Evolutionary conservation across 2,888 invertebrate genomes (phyloP).

Genomic region (Cantharis lateralis): DNA sequence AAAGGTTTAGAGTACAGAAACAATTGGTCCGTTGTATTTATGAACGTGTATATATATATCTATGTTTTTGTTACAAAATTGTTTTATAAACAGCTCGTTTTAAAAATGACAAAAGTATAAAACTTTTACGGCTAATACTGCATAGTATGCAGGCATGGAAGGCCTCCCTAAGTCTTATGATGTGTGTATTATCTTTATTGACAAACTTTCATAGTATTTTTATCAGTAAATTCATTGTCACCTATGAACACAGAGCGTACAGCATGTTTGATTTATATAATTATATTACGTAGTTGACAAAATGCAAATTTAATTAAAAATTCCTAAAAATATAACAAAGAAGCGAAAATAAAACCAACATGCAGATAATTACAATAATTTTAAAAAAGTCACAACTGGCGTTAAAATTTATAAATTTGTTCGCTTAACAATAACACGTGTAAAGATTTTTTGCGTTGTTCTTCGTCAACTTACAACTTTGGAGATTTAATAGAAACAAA

Average conservation of each 20-base stretch:
- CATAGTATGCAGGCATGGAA: slow-evolving; percentile 52
- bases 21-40: neutral
- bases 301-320: neutral
- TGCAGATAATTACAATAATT: neutral
- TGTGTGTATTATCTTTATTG: slow-evolving; percentile 38
- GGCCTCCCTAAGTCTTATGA: slow-evolving; percentile 52
- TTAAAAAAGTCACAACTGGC: slow-evolving; percentile 2
- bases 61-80: slow-evolving; percentile 36
- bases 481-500: neutral
- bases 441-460: neutral
- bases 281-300: neutral
- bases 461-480: neutral
- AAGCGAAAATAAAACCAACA: neutral
- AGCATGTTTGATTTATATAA: slow-evolving; percentile 1
- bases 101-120: slow-evolving; percentile 41
- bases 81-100: slow-evolving; percentile 38
- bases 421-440: slow-evolving; percentile 2
- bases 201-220: slow-evolving; percentile 30
- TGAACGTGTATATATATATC: neutral
- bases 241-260: slow-evolving; percentile 25
- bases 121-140: slow-evolving; percentile 53
- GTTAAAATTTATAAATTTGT: neutral
- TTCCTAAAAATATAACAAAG: neutral
- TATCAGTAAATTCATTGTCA: slow-evolving; percentile 20
- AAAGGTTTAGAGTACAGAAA: neutral